Evolutionary conservation across 1,140 invertebrate genomes (phyloP).

Genomic region (Meloidogyne floridensis): DNA sequence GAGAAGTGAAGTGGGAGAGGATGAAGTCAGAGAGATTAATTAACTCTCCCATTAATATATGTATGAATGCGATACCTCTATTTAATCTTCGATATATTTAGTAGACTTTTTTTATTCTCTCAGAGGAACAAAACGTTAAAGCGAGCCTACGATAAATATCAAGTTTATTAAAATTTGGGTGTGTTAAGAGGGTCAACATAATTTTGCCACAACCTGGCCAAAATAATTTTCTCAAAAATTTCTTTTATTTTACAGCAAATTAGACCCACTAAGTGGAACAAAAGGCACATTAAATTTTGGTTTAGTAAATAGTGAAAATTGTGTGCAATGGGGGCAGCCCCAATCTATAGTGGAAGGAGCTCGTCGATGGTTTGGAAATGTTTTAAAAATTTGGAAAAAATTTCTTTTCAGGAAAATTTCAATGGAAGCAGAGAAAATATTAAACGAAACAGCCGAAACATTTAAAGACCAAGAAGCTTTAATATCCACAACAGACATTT

Average conservation of each 20-base stretch:
- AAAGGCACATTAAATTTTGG: slow-evolving; percentile 2
- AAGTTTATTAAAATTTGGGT: no score
- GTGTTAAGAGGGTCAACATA: no score
- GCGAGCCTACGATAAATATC: no score
- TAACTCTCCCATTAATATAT: no score
- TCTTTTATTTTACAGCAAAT: background rate
- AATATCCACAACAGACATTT: slow-evolving; percentile 3
- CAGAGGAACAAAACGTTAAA: no score
- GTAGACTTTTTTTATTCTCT: no score
- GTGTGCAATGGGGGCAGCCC: background rate
- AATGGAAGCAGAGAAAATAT: background rate
- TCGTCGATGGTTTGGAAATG: background rate
- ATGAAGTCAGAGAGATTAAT: no score
- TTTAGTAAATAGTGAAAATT: background rate
- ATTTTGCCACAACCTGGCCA: no score
- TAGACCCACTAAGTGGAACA: background rate
- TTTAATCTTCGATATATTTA: no score
- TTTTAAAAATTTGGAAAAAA: background rate
- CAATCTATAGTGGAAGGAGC: background rate
- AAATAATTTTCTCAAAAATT: background rate
- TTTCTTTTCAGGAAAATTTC: background rate
- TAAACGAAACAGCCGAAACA: background rate
- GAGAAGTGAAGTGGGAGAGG: no score
- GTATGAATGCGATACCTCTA: no score
- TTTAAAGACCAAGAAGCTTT: background rate